These are phyloP conservation scores for Trinorchestia longiramus DNA, from an alignment of 1,140 invertebrate species.

Conservation along the genomic window DNA sequence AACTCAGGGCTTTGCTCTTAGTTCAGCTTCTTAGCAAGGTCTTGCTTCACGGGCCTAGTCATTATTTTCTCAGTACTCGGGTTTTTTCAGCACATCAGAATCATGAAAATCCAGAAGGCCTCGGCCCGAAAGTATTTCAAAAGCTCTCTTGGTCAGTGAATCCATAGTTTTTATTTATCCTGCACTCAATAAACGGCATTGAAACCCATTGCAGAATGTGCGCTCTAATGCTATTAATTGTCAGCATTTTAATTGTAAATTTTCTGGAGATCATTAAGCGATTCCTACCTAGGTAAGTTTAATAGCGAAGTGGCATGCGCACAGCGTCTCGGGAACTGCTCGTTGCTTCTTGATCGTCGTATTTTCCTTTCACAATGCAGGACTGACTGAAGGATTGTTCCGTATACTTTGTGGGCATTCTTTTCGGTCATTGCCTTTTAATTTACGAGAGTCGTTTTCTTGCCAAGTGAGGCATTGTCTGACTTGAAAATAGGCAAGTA, in stretches of 20 bases:
- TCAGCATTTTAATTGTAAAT: neutral
- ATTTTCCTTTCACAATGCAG: neutral
- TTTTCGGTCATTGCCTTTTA: conserved; percentile 13
- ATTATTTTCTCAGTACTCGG: neutral
- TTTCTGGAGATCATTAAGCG: neutral
- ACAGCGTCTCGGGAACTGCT: neutral
- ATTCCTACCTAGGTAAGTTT: neutral
- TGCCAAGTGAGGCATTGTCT: neutral
- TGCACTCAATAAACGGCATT: neutral
- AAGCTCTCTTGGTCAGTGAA: neutral
- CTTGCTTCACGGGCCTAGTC: neutral
- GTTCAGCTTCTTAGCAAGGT: no score
- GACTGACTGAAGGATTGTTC: conserved; percentile 30
- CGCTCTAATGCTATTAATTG: neutral
- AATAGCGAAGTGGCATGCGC: neutral
- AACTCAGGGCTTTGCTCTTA: no score
- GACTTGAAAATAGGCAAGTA: neutral
- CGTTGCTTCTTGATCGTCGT: conserved; percentile 6
- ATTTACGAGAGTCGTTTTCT: conserved; percentile 4
- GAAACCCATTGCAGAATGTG: neutral
- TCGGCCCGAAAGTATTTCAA: neutral
- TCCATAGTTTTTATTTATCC: neutral
- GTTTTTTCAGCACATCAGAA: neutral
- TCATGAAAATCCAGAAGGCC: neutral
- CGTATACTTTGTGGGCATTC: neutral